Percentiles rank a stretch among this genome's conserved stretches.
These are phyloP conservation scores for Cirrhinus molitorella DNA, from an alignment of 2,797 vertebrate genomes.

Conservation along the genomic window DNA sequence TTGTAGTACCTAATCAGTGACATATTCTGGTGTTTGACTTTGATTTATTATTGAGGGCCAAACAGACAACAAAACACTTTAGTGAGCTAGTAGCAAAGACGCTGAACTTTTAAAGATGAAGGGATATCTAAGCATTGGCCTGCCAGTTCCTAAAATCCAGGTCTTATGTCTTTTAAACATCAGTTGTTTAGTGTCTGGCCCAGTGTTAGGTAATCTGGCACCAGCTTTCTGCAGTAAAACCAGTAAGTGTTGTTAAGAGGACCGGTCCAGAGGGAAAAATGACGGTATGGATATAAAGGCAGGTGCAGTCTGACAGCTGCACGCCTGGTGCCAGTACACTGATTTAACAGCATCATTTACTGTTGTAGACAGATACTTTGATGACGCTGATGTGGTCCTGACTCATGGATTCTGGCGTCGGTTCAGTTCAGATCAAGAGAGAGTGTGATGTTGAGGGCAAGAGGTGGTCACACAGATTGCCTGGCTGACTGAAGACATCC, in stretches of 20 bases:
- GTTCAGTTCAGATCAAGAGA: constrained; percentile 18
- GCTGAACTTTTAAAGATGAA: neutral
- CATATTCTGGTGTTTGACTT: neutral
- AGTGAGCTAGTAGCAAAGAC: neutral
- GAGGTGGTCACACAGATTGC: neutral
- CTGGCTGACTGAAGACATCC: neutral
- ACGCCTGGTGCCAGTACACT: neutral
- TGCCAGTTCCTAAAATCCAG: constrained; percentile 42
- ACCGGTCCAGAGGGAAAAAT: constrained; percentile 22
- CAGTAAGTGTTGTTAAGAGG: constrained; percentile 12
- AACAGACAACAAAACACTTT: neutral
- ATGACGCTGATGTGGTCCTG: constrained; percentile 18
- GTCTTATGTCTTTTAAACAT: constrained; percentile 40
- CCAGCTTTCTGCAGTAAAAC: constrained; percentile 11
- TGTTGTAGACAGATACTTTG: neutral
- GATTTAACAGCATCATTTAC: constrained; percentile 10
- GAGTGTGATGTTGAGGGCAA: constrained; percentile 16
- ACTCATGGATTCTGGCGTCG: neutral
- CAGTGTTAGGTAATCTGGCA: constrained; percentile 35
- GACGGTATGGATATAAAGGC: neutral
- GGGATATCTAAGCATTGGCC: constrained; percentile 15
- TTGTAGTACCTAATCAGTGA: neutral
- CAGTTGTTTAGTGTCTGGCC: constrained; percentile 34
- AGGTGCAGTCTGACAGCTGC: constrained; percentile 28
- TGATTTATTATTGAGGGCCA: neutral